Evolutionary conservation across 2,797 vertebrate genomes (phyloP), one percentile per base, ranked within the genome.

Genomic region (Myotis vivesi): DNA sequence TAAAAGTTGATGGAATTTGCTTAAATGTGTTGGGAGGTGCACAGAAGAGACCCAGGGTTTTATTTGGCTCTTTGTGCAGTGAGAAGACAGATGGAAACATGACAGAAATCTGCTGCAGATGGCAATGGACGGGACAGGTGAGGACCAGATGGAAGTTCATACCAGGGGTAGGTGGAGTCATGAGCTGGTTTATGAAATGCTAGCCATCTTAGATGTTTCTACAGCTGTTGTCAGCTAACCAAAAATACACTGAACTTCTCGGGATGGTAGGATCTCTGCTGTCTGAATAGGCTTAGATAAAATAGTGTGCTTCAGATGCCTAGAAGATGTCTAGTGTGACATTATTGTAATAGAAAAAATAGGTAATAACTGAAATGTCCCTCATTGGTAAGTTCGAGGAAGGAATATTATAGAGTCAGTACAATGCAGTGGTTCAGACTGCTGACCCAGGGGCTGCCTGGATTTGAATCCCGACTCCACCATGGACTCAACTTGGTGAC

Each of bases 201-300:
- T 96, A 95, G 25, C 84, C 86, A 57, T 97, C 91, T 95, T 66
- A 38, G 97, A 98, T 98, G 97, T 98, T 98, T 97, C 98, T 91
- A 76, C 98, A 98, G 98, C 98, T 98, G 98, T 95, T 97, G 93
- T 95, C 64, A 75, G 76, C 82, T 79, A 88, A 96, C 97, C 97
- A 96, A 97, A 97, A 97, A 96, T 94, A 97, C 90, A 41, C 36
- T 0, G 41, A 88, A 88, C 94, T 96, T 46, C 75, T 95, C 20
- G 22, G 86, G 83, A 38, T 44, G 84, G 89, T 87, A 72, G 93
- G 69, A 94, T 93, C 97, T 96, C 88, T 25, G 49, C 66, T 79
- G 44, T 95, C 94, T 93, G 81, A 19, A 66, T 92, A 86, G 73
- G 68, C 91, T 96, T 92, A 59, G 86, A 77, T 87, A 92, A 76